Evolutionary conservation across 1,140 invertebrate genomes (phyloP).

Genomic region (Cyclina sinensis): DNA sequence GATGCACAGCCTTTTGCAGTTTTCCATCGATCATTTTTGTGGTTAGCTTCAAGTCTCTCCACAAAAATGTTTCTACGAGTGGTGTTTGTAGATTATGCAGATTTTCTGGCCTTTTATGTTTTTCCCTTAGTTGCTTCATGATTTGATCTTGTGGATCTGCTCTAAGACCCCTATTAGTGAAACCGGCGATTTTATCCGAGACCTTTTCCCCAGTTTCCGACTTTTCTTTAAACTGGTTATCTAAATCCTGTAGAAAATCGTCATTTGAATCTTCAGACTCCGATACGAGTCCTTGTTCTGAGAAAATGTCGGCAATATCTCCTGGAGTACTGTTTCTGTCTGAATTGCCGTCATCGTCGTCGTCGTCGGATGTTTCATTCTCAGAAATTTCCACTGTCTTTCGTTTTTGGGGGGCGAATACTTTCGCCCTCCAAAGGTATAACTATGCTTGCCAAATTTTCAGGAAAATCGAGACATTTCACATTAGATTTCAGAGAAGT

Average conservation of each 20-base stretch:
- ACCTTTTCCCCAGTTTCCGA: neutral
- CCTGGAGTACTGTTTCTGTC: neutral
- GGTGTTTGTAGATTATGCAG: neutral
- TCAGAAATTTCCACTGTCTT: no score
- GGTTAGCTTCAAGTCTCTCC: neutral
- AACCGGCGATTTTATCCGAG: neutral
- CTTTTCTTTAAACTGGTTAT: neutral
- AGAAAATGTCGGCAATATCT: neutral
- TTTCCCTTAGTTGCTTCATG: constrained; percentile 5
- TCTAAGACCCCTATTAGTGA: neutral
- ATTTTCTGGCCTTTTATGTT: constrained; percentile 31
- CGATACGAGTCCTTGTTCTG: neutral
- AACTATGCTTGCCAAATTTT: no score
- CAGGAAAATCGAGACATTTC: no score
- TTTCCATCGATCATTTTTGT: neutral
- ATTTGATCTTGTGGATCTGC: neutral
- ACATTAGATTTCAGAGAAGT: no score
- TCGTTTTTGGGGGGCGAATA: no score
- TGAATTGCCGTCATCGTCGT: neutral
- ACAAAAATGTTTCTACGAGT: neutral
- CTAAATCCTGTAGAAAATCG: neutral
- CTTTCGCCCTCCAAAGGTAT: no score
- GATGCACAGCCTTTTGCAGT: neutral
- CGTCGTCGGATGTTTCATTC: no score
- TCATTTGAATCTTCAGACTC: neutral